Base-by-base conservation (phyloP, 1,140 invertebrate genomes). In the Drosophila sproati region DNA sequence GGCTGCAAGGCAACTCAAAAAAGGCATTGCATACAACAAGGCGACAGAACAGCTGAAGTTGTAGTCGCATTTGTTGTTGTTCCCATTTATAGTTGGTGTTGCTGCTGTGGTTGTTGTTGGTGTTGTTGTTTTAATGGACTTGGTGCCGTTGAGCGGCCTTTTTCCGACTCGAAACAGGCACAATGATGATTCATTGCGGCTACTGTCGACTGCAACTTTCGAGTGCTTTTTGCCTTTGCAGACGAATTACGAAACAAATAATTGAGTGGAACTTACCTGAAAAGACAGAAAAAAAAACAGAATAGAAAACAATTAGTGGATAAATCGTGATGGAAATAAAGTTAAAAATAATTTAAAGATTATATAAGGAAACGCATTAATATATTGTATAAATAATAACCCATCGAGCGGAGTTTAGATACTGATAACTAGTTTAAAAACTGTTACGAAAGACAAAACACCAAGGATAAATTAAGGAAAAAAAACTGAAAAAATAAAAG, bases 121-220 rank as follows among this genome's bases (percentile, higher is more conserved):
- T 52, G 43, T 39, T 41, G 51, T 45, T 61, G 34, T 73, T 56
- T 57, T 69, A 62, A 74, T 57, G 75, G 67, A 39, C 70, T 78
- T 75, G 43, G 35, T 57, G 73, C 54, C 41, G 31, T 74, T 64
- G 64, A 77, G 71, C 71, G 54, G 41, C 47, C 64, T 60, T 78
- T 55, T 31, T 41, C 35, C 59, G 20, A 35, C 43, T 32, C 37
- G 43, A 51, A 45, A 47, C 50, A 55, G 45, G 28, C 39, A 51
- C 43, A 56, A 34, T 12, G 67, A 78, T 78, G 76, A 78, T 66
- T 78, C 73, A 78, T 76, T 52, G 67, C 54, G 39, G 39, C 10
- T 7, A 12, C 29, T 59, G 61, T 34, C 31, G 12, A 5, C 5
- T 41, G 55, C 45, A 70, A 34, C 29, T n/a, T 52, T 62, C 12